Conservation (phyloP, 2,797 vertebrate species). For the Trematomus bernacchii region DNA sequence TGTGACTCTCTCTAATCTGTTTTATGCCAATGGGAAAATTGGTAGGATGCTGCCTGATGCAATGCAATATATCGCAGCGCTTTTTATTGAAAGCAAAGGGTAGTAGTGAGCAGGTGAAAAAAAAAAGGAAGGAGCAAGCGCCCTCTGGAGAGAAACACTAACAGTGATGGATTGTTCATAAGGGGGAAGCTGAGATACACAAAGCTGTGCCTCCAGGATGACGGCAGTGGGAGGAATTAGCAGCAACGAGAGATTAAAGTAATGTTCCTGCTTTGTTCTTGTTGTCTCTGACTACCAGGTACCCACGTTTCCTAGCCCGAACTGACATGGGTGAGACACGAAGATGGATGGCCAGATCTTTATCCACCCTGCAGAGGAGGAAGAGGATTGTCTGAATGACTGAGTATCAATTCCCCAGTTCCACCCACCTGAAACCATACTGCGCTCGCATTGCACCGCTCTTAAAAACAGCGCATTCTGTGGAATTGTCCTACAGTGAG, state of each 20-base stretch:
- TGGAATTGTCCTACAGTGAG: slow-evolving; percentile 59
- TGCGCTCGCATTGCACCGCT: slow-evolving; percentile 31
- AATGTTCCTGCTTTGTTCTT: slow-evolving; percentile 80
- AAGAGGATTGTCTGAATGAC: slow-evolving; percentile 80
- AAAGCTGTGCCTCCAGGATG: slow-evolving; percentile 71
- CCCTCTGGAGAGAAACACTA: slow-evolving; percentile 71
- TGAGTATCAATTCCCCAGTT: slow-evolving; percentile 81
- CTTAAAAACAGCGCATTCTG: slow-evolving; percentile 63
- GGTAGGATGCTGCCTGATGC: slow-evolving; percentile 35
- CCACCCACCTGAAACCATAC: slow-evolving; percentile 77
- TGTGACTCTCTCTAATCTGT: slow-evolving; percentile 24
- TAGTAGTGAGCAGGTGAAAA: slow-evolving; percentile 47
- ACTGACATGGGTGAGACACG: slow-evolving; percentile 71
- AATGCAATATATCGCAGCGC: slow-evolving; percentile 52
- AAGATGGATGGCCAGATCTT: slow-evolving; percentile 82
- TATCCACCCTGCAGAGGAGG: slow-evolving; percentile 77
- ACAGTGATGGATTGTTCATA: slow-evolving; percentile 83
- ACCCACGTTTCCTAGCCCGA: slow-evolving; percentile 62
- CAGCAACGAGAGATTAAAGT: slow-evolving; percentile 76
- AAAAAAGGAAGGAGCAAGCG: slow-evolving; percentile 53
- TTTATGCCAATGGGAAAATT: slow-evolving; percentile 35
- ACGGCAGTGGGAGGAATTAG: slow-evolving; percentile 73
- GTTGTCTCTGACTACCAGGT: slow-evolving; percentile 74
- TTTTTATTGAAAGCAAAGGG: slow-evolving; percentile 60
- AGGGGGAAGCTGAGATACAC: slow-evolving; percentile 73